Base-by-base conservation (phyloP, 53 echinoderm and acorn worm species). In the Zoroaster sp. region DNA sequence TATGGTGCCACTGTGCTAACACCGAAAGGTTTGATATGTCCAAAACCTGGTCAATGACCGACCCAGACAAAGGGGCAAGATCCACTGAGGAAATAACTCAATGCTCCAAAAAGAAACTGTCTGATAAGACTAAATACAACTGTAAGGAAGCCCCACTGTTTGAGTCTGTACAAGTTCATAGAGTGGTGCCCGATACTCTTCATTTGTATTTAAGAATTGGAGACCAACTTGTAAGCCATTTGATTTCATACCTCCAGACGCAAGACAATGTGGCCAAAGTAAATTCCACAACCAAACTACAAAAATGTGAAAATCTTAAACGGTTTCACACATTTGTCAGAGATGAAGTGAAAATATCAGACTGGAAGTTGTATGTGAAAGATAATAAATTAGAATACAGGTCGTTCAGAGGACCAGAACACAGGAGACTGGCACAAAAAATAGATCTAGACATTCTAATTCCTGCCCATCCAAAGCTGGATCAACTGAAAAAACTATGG, bases 41-140 rank as follows among this genome's bases (percentile, higher is more conserved):
- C n/a, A 70, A 89, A n/a, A 69, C 37, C 43, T 89, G 89, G 75
- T 90, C 90, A 40, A 74, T 73, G 74, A 74, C 72, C 25, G 85
- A 90, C 74, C 30, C 18, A 86, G n/a, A 71, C 28, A 25, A 28
- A 25, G 69, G 67, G 35, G 88, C 75, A 54, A 74, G 88, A 37
- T 74, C 75, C 4, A 88, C 43, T 25, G 88, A 88, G 75, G 88
- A 75, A 74, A 88, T 88, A 65, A 76, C 25, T 51, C 51, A 72
- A 72, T 87, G 73, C 39, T 73, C 87, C 72, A 42, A 74, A 4
- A 87, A 73, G 51, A 44, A 72, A 53, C 33, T 32, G 47, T 46
- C 32, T 40, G 86, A 85, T 68, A 35, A 35, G 69, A 66, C 72
- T 34, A 87, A 73, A 34, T 87, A 30, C 38, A 87, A 87, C 66